phyloP scores from a whole-genome alignment of 92 coral and sea anemone species.

The Parazoanthus darwini region DNA sequence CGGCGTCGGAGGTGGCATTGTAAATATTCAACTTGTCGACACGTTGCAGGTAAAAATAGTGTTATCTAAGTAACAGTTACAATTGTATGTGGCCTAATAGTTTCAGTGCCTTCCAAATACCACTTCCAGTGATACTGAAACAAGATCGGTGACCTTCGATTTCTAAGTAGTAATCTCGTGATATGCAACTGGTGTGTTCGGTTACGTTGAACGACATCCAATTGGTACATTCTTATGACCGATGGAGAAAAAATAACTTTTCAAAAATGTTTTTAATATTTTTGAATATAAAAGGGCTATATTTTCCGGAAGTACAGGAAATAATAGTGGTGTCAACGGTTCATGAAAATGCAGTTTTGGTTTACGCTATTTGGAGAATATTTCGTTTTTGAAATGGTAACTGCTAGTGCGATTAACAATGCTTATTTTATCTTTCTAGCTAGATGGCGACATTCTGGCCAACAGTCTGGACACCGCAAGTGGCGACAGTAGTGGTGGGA shows the following conservation, averaged over 20 bases:
- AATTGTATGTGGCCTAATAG: background rate
- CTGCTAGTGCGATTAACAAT: background rate
- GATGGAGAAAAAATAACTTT: no score
- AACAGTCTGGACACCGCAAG: conserved; percentile 51
- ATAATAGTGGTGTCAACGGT: no score
- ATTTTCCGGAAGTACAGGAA: no score
- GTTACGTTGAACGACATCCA: no score
- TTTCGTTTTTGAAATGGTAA: background rate
- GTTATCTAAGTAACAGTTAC: background rate
- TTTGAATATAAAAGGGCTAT: no score
- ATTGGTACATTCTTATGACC: no score
- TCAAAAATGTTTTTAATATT: no score
- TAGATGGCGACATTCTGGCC: conserved; percentile 63
- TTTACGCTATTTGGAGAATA: no score
- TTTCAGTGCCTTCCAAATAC: background rate
- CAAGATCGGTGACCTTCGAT: no score
- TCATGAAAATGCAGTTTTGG: no score
- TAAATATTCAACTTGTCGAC: conserved; percentile 54
- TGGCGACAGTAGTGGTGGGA: conserved; percentile 65
- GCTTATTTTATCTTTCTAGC: conserved; percentile 25
- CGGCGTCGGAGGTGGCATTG: conserved; percentile 73
- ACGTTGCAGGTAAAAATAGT: conserved; percentile 52
- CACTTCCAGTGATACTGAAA: background rate
- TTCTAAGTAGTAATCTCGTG: no score
- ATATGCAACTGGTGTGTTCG: no score